Conservation (phyloP, 2,888 invertebrate species). For the Mimas tiliae region DNA sequence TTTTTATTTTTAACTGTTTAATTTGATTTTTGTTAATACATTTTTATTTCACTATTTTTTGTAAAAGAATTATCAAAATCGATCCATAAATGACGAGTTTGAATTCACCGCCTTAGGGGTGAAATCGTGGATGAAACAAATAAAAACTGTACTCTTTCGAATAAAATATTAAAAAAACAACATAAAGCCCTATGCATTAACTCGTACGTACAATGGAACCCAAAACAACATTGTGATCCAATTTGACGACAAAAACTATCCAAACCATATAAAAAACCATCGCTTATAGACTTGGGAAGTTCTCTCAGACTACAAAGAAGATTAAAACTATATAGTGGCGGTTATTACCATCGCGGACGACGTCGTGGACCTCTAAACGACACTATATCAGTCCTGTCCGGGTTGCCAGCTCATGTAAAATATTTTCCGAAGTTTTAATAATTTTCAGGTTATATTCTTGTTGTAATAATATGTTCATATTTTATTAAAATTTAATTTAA, state of each 20-base stretch:
- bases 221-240: not conserved
- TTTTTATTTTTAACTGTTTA: too few relatives aligned
- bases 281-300: conserved; percentile 46
- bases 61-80: too few relatives aligned
- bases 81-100: too few relatives aligned
- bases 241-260: not conserved
- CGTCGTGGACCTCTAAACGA: conserved; percentile 54
- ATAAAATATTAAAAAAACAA: too few relatives aligned
- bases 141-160: too few relatives aligned
- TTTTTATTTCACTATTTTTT: too few relatives aligned
- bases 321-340: conserved; percentile 73
- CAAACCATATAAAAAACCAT: conserved; percentile 10
- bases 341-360: conserved; percentile 61
- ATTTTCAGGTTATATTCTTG: not conserved
- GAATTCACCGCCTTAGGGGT: too few relatives aligned
- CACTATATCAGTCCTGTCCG: conserved; percentile 62
- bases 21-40: too few relatives aligned
- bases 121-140: too few relatives aligned
- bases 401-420: conserved; percentile 29
- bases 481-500: not conserved
- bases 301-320: conserved; percentile 74
- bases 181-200: not conserved
- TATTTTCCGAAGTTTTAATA: conserved; percentile 26
- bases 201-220: not conserved
- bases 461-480: not conserved